Evolutionary conservation across 2,797 vertebrate species (phyloP).

Genomic region (Macropus fuliginosus): DNA sequence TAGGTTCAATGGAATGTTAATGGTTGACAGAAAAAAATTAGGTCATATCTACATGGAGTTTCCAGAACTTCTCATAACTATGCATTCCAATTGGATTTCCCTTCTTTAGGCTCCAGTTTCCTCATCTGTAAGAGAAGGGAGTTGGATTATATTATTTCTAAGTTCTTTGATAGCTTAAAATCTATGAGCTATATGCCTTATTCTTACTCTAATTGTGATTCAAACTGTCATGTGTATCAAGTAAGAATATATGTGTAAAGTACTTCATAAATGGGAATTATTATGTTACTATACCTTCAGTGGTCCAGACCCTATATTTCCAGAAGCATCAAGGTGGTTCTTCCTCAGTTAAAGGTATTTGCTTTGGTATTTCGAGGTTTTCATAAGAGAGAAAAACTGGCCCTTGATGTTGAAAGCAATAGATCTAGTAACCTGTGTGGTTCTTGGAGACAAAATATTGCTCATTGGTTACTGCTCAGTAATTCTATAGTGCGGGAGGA

Average conservation of each 20-base stretch:
- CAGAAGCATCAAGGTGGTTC: not conserved
- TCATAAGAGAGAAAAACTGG: not conserved
- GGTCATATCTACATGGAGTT: not conserved
- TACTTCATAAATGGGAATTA: not conserved
- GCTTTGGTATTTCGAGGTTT: not conserved
- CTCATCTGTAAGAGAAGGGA: not conserved
- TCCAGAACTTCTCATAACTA: not conserved
- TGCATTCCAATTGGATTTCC: not conserved
- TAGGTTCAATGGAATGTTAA: not conserved
- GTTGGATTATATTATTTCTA: not conserved
- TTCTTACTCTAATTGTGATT: not conserved
- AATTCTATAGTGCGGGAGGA: not conserved
- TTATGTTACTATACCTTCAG: not conserved
- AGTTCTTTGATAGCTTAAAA: not conserved
- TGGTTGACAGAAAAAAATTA: not conserved
- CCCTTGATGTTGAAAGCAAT: not conserved
- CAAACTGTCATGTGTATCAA: not conserved
- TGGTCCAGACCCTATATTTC: not conserved
- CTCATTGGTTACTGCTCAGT: not conserved
- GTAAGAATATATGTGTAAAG: not conserved
- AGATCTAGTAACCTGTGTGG: not conserved
- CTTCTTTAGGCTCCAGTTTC: not conserved
- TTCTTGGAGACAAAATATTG: not conserved
- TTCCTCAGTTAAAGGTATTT: not conserved
- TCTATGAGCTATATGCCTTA: not conserved